Percentiles rank a stretch among this genome's conserved stretches.
Conservation (phyloP, 2,797 vertebrate genomes). For the Myiothlypis coronata region DNA sequence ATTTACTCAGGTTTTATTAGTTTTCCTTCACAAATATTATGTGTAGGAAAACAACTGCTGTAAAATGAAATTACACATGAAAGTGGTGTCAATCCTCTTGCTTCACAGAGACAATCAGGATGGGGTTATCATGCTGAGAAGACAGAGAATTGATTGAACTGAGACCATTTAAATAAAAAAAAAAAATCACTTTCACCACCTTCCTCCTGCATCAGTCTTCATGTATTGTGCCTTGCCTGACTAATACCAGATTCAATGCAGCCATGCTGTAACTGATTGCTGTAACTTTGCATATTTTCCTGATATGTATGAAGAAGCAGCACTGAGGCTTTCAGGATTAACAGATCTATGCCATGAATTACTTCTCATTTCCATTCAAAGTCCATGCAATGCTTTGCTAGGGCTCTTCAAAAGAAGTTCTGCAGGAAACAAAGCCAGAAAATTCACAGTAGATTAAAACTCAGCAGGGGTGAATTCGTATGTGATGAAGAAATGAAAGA, state of each 20-base stretch:
- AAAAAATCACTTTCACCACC: neutral
- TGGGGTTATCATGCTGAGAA: neutral
- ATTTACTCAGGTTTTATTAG: neutral
- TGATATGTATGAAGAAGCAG: neutral
- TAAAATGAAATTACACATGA: neutral
- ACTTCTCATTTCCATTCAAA: neutral
- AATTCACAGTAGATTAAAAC: slow-evolving; percentile 1
- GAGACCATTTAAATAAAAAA: neutral
- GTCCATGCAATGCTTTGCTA: neutral
- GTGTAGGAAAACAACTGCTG: neutral
- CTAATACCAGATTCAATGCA: neutral
- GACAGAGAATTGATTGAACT: neutral
- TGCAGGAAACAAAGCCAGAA: neutral
- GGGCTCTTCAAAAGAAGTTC: neutral
- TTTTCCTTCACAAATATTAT: neutral
- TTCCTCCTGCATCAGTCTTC: neutral
- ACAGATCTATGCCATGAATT: slow-evolving; percentile 9
- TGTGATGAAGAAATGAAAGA: neutral
- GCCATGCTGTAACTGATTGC: neutral
- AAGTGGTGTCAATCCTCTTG: neutral
- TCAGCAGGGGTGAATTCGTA: neutral
- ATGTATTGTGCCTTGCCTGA: neutral
- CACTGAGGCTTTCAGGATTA: neutral
- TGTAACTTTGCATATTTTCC: slow-evolving; percentile 14
- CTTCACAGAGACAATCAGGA: neutral